These are phyloP conservation scores for Trichogramma dendrolimi DNA, from an alignment of 2,888 invertebrate species.

Conservation along the genomic window DNA sequence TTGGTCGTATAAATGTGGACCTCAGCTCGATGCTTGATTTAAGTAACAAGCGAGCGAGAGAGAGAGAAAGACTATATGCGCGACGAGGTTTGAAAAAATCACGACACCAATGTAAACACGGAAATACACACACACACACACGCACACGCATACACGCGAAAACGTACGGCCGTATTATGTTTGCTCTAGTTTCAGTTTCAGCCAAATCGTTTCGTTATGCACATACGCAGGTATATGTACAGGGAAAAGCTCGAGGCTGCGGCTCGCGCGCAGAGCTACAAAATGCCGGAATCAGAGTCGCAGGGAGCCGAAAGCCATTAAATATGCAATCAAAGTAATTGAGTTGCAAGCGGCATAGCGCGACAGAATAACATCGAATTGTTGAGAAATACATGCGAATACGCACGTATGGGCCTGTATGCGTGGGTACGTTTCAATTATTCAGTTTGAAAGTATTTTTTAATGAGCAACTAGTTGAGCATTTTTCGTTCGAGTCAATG, in stretches of 20 bases:
- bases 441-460: too few species aligned
- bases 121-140: constrained; percentile 18
- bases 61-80: neutral
- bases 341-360: neutral
- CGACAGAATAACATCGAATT: too few species aligned
- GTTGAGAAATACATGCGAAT: too few species aligned
- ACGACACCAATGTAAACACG: too few species aligned
- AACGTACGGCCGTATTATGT: constrained; percentile 1
- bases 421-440: too few species aligned
- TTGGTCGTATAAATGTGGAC: too few species aligned
- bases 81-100: too few species aligned
- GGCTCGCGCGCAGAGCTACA: neutral
- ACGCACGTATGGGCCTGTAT: too few species aligned
- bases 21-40: constrained; percentile 12
- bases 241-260: neutral
- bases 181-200: constrained; percentile 20
- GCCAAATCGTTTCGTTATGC: neutral
- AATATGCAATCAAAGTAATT: constrained; percentile 26
- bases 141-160: constrained; percentile 13
- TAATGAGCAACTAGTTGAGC: too few species aligned
- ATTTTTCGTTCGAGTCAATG: too few species aligned
- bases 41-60: constrained; percentile 15
- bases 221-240: neutral
- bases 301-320: constrained; percentile 4
- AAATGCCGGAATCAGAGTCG: too few species aligned